Base-by-base conservation (phyloP, 2,113 vertebrate species). In the Rhagologus leucostigma region DNA sequence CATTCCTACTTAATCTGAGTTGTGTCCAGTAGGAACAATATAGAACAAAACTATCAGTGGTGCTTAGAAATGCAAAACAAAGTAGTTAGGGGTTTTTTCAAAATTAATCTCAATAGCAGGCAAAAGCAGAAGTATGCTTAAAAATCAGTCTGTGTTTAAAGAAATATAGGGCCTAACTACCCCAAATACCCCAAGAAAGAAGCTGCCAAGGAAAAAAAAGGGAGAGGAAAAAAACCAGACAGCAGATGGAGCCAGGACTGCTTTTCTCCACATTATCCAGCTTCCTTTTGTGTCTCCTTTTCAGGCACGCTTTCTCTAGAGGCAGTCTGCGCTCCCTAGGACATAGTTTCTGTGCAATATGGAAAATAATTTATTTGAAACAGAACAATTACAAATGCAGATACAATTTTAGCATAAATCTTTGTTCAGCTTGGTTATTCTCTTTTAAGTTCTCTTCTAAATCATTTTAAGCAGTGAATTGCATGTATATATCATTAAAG, bases 171-270 rank as follows among this genome's bases (percentile, higher is more conserved):
- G 33, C 30, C 52, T 78, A 79, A n/a, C 6, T 19, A 56, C 9
- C 19, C 19, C 2, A 6, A 71, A 69, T 8, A 22, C 6, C 13
- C 14, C 57, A 46, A 44, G 20, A 55, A 64, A 52, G 16, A 57
- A 86, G 10, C 8, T 52, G 44, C 13, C 13, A 60, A 64, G 13
- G 27, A 42, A 39, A 32, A 23, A 46, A 79, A 80, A 18, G 3
- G 5, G 10, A 12, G 10, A 29, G 18, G 7, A 13, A 33, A 44
- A 44, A 33, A 78, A 32, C 0, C 84, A 94, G 80, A 89, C 80
- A 84, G 91, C 56, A 96, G 93, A 82, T 94, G 84, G 89, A 95
- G 95, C 90, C 75, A 94, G 46, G 84, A 85, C 42, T 90, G 55
- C 74, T 96, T 94, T 93, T 84, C 74, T 87, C 37, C 49, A 82